Evolutionary conservation across 2,113 vertebrate species (phyloP), one percentile per base, ranked within the genome.

Genomic region (Apteryx mantelli): DNA sequence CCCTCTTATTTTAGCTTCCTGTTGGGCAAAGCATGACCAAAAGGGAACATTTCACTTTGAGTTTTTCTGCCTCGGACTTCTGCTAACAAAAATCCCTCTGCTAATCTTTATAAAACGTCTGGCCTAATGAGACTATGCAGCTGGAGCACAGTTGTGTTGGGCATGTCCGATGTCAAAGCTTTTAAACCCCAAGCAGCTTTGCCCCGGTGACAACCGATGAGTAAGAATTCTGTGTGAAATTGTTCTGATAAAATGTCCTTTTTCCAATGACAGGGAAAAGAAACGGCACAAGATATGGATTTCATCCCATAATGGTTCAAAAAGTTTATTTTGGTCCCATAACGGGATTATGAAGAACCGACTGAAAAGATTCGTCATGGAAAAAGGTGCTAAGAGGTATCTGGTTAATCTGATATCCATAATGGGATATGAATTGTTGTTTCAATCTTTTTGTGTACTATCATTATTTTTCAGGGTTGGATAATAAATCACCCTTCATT

Each of bases 321-420:
- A 40, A 25, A n/a, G 5, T 53, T 81, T 55, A 42, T 32, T 75
- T 71, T 36, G 9, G 8, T 71, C 48, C 16, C 6, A 40, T 38
- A 56, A 50, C 16, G 34, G 36, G 3, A 61, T 48, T 13, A 58
- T 21, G 32, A 75, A 64, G 26, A 63, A 56, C 78, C 63, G 36
- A 26, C 40, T 71, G 78, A 52, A 38, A 83, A 83, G 18, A 24
- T 36, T 11, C 5, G 64, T 60, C 32, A 38, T 32, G 6, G 22
- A 32, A 66, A 70, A 60, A 48, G 0, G 0, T 42, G 5, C n/a
- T 61, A 14, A 78, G 30, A 70, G 1, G 9, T 53, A 78, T 1
- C 4, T 66, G 16, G 16, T n/a, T 78, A 50, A 73, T 17, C 16
- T 55, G 30, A 73, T 82, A 78, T 42, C 7, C 4, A 42, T 28